Evolutionary conservation across 92 coral and sea anemone genomes (phyloP).

Genomic region (Chrysogorgia sp.): DNA sequence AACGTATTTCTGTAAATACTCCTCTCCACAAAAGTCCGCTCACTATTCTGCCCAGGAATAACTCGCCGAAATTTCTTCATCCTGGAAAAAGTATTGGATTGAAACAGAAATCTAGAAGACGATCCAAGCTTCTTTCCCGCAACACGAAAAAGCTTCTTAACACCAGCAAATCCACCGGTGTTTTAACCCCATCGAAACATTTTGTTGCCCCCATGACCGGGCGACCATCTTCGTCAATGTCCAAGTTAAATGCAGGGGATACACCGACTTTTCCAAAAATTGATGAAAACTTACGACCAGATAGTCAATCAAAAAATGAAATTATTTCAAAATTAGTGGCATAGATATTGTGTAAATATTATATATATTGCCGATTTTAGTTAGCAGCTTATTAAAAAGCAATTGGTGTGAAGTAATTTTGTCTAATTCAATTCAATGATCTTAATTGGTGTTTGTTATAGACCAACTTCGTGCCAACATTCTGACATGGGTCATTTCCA

Average conservation of each 20-base stretch:
- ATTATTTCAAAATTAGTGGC: neutral
- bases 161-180: conserved; percentile 14
- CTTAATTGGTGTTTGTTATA: too few species aligned
- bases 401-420: too few species aligned
- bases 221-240: conserved; percentile 3
- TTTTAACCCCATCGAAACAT: conserved; percentile 22
- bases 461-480: too few species aligned
- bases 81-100: conserved; percentile 15
- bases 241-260: neutral
- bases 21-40: too few species aligned
- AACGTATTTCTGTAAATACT: too few species aligned
- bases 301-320: conserved; percentile 1
- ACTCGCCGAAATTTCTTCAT: conserved; percentile 5
- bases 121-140: conserved; percentile 14
- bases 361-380: too few species aligned
- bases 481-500: too few species aligned
- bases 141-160: conserved; percentile 14
- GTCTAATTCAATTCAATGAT: too few species aligned
- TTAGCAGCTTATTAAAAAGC: too few species aligned
- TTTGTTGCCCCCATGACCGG: conserved; percentile 35
- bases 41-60: neutral
- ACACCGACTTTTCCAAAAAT: neutral
- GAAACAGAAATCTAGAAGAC: conserved; percentile 21
- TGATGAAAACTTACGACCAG: conserved; percentile 19
- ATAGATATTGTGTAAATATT: too few species aligned